phyloP scores from a whole-genome alignment of 2,113 vertebrate genomes.

The Elgaria multicarinata region DNA sequence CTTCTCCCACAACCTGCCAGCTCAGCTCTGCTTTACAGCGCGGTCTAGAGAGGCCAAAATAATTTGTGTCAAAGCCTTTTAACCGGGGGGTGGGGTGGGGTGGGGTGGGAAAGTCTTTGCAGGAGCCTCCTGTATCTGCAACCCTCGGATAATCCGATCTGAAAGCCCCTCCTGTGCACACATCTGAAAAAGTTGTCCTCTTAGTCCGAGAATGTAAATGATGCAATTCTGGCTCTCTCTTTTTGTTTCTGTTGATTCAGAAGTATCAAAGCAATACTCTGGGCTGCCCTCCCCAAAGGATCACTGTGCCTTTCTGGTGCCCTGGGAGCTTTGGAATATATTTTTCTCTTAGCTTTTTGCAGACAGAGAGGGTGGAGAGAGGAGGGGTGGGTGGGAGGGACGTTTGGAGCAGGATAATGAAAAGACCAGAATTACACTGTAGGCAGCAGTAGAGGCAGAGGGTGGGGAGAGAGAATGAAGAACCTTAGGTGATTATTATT shows the following conservation, averaged over 20 bases:
- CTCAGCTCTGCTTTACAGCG: not conserved
- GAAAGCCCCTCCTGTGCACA: constrained; percentile 20
- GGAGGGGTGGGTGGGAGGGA: too few relatives aligned
- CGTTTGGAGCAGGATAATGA: not conserved
- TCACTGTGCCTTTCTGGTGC: rapidly evolving
- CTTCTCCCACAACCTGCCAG: too few relatives aligned
- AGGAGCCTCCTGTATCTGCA: not conserved
- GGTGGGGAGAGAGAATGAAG: not conserved
- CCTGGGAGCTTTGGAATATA: not conserved
- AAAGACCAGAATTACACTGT: not conserved
- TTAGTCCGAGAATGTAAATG: not conserved
- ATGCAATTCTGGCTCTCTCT: not conserved
- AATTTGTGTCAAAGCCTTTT: not conserved
- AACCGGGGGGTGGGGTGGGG: not conserved
- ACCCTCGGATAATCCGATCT: constrained; percentile 39
- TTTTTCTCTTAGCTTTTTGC: not conserved
- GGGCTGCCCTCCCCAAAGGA: rapidly evolving
- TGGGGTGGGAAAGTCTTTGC: not conserved
- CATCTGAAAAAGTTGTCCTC: not conserved
- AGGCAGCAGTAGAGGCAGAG: not conserved
- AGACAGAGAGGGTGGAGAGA: not conserved
- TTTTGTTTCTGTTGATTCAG: not conserved
- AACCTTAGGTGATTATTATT: constrained; percentile 30
- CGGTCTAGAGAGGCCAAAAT: rapidly evolving
- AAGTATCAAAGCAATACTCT: rapidly evolving